Conservation (phyloP, 2,797 vertebrate genomes). For the Meriones psammophilus region DNA sequence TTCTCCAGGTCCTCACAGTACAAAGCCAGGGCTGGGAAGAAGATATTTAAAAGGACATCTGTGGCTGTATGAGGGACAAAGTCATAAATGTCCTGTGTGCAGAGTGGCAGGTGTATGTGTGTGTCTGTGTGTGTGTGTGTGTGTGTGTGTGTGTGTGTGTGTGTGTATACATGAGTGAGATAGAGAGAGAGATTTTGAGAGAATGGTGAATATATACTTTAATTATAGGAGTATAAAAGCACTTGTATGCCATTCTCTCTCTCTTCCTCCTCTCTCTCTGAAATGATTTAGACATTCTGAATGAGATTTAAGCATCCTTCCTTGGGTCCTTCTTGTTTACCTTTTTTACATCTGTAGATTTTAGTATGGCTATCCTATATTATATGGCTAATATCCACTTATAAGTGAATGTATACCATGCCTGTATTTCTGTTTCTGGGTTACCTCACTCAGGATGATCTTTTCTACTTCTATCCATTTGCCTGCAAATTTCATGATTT, state of each 20-base stretch:
- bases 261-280: background rate
- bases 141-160: background rate
- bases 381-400: too few species aligned
- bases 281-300: background rate
- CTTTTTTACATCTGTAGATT: too few species aligned
- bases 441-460: too few species aligned
- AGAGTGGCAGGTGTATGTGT: background rate
- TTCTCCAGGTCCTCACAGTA: too few species aligned
- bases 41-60: background rate
- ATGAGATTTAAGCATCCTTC: too few species aligned
- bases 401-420: too few species aligned
- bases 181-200: background rate
- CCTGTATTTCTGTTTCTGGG: too few species aligned
- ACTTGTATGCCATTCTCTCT: background rate
- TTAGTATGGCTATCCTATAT: too few species aligned
- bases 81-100: background rate
- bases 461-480: too few species aligned
- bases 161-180: background rate
- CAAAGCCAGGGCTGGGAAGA: background rate
- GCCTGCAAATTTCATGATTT: too few species aligned
- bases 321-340: too few species aligned
- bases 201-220: background rate
- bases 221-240: background rate
- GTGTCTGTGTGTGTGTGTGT: background rate
- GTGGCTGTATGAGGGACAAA: background rate